A percentile compares a stretch with the other conserved stretches of the same genome.
phyloP scores from a whole-genome alignment of 2,888 invertebrate species.

The Xylocampa areola region DNA sequence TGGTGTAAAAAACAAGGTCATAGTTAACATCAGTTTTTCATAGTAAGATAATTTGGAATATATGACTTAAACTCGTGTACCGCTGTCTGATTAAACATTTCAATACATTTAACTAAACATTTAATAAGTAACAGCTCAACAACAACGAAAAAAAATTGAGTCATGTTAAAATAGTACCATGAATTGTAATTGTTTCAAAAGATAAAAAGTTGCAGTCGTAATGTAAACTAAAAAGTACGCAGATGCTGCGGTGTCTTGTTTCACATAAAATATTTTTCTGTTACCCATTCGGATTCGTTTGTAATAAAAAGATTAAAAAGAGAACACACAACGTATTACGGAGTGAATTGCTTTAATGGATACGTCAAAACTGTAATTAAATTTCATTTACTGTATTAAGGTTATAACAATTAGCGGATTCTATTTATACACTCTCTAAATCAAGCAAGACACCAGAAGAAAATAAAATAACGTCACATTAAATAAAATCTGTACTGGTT shows the following conservation, averaged over 20 bases:
- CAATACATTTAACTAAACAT: neutral
- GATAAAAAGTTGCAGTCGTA: constrained; percentile 36
- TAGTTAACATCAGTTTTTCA: constrained; percentile 38
- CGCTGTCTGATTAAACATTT: constrained; percentile 4
- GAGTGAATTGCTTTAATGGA: constrained; percentile 20
- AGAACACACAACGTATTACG: constrained; percentile 17
- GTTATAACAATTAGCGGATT: too few species aligned
- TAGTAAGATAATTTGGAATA: constrained; percentile 20
- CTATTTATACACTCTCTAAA: neutral
- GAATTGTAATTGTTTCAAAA: constrained; percentile 26
- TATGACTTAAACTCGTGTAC: constrained; percentile 13
- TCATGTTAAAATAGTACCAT: constrained; percentile 31
- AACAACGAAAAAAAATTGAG: constrained; percentile 36
- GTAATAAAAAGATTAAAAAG: constrained; percentile 40
- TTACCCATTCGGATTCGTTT: constrained; percentile 31
- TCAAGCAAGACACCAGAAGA: neutral
- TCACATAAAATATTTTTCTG: constrained; percentile 37
- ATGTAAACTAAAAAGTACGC: constrained; percentile 43
- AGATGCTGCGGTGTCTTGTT: constrained; percentile 52
- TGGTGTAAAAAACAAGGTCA: constrained; percentile 25
- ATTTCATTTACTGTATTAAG: too few species aligned
- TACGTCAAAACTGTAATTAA: constrained; percentile 14
- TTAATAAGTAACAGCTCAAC: neutral
- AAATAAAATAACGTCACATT: neutral
- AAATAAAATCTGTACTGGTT: constrained; percentile 3